Base-by-base conservation (phyloP, 1,140 invertebrate species). In the Anadara kagoshimensis region DNA sequence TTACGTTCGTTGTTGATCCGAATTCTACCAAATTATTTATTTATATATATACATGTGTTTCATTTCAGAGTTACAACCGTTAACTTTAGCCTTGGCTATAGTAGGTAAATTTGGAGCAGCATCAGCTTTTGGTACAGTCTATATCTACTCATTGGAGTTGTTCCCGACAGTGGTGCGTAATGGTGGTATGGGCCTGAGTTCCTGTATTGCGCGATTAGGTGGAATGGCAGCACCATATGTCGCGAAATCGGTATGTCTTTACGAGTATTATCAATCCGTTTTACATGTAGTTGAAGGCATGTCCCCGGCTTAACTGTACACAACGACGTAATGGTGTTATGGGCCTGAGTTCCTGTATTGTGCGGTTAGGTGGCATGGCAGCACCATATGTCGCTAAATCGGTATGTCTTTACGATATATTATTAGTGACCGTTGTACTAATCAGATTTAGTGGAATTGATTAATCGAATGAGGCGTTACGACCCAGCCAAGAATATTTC, bases 151-250 rank as follows among this genome's bases (percentile, higher is more conserved):
- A 10, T 93, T 93, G 20, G 95, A 96, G 89, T 93, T 95, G 81
- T 96, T 95, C 82, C 96, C 96, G 5, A 97, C 96, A 0, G 92
- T 94, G 5, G 93, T 96, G 43, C 90, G 95, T 61, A 95, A 94
- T 82, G 94, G 95, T 0, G 95, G 92, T 0, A 90, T 97, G 67
- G 96, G 96, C 0, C 89, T 93, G 4, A 92, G 93, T 59, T 96
- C 94, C 0, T 94, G 93, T 79, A 93, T 92, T 74, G 95, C 94
- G 14, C 89, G 95, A 67, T 88, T 96, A 70, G 94, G 94, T 18
- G 94, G 94, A 26, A 94, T 95, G 78, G 85, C 94, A 41, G 93
- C 94, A 3, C 94, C 95, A 14, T 86, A 83, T 44, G 73, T 88
- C 4, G 82, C 80, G 20, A 75, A 82, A 59, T 64, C 76, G 57